Percentiles rank a stretch among this genome's conserved stretches.
Conservation (phyloP, 2,888 invertebrate species). For the Loripinus fragilis region DNA sequence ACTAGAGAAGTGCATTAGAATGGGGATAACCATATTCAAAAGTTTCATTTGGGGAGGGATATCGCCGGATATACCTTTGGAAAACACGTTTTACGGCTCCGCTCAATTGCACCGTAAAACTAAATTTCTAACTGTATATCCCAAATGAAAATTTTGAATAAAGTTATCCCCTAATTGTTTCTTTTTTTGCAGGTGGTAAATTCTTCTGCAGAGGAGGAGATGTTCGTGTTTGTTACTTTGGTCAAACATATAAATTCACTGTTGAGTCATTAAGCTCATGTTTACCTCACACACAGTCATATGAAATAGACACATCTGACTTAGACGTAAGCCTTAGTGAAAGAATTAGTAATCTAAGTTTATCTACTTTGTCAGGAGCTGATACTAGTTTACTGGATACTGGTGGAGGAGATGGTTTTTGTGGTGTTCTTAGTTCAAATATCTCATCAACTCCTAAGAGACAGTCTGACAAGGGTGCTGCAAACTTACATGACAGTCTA, state of each 20-base stretch:
- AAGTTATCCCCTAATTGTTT: no score
- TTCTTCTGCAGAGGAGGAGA: constrained; percentile 56
- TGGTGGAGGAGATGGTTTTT: background rate
- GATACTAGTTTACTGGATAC: background rate
- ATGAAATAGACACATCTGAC: background rate
- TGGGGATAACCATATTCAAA: no score
- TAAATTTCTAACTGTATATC: no score
- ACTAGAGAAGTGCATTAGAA: no score
- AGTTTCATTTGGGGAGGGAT: no score
- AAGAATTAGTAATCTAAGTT: constrained; percentile 42
- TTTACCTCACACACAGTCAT: background rate
- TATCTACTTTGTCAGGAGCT: constrained; percentile 32
- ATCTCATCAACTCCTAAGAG: constrained; percentile 28
- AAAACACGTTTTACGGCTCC: no score
- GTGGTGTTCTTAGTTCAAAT: background rate
- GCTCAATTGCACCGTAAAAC: no score
- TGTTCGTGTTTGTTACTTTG: constrained; percentile 66
- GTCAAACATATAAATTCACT: constrained; percentile 65
- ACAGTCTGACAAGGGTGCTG: background rate
- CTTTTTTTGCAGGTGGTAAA: constrained; percentile 63
- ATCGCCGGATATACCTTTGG: no score
- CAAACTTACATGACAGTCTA: background rate
- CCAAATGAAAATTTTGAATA: no score
- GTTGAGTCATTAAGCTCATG: constrained; percentile 42
- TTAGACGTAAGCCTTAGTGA: constrained; percentile 28